These are phyloP conservation scores for Oryctes rhinoceros DNA, from an alignment of 1,140 invertebrate genomes.

Conservation along the genomic window DNA sequence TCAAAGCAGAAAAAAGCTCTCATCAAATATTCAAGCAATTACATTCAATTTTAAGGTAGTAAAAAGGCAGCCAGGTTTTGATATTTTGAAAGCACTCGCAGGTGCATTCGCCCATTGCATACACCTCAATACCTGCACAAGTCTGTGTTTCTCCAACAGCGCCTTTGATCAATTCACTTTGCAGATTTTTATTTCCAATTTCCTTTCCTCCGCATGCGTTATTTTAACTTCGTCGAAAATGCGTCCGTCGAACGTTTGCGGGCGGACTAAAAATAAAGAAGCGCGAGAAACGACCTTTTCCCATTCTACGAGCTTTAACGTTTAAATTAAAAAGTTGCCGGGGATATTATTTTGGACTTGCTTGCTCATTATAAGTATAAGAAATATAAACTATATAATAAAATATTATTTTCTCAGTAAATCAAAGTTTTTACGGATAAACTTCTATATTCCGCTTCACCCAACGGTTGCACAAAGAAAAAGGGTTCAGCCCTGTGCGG, in stretches of 20 bases:
- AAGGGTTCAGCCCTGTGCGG: background rate
- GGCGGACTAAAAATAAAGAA: slow-evolving; percentile 31
- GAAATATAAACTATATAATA: too few relatives aligned
- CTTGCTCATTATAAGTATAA: too few relatives aligned
- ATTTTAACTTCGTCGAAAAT: slow-evolving; percentile 17
- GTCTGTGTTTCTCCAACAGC: slow-evolving; percentile 52
- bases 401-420: background rate
- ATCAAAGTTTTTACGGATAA: slow-evolving; percentile 1
- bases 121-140: slow-evolving; percentile 58
- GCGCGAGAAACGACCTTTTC: background rate
- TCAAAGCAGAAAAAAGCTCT: slow-evolving; percentile 39
- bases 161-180: slow-evolving; percentile 53
- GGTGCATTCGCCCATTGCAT: slow-evolving; percentile 53
- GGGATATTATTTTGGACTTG: too few relatives aligned
- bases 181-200: slow-evolving; percentile 41
- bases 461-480: background rate
- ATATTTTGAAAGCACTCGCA: slow-evolving; percentile 49
- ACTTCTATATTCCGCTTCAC: background rate
- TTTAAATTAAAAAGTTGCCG: background rate
- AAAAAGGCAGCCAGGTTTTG: slow-evolving; percentile 39
- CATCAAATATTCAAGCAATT: slow-evolving; percentile 45
- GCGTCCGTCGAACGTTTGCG: background rate
- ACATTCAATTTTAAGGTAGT: slow-evolving; percentile 45
- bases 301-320: background rate
- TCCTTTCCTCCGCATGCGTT: slow-evolving; percentile 16